Evolutionary conservation across 1,140 invertebrate species (phyloP).

Genomic region (Lepidostoma basale): DNA sequence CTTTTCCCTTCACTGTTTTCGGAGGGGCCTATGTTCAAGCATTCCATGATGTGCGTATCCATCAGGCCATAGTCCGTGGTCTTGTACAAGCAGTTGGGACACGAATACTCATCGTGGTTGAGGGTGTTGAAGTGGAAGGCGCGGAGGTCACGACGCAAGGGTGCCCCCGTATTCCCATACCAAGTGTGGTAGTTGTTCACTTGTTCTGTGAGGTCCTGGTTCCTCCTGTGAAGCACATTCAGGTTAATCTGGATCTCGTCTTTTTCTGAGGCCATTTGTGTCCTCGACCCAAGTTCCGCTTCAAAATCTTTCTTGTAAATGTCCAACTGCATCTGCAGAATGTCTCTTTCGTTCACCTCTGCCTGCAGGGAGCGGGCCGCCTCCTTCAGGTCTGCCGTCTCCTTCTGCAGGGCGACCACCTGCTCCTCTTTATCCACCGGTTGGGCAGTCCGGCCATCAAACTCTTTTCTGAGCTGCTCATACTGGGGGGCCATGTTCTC

Average conservation of each 20-base stretch:
- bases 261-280: slow-evolving; percentile 66
- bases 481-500: background rate
- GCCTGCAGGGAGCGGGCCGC: slow-evolving; percentile 45
- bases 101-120: no score
- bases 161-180: no score
- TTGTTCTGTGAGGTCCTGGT: slow-evolving; percentile 62
- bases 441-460: slow-evolving; percentile 51
- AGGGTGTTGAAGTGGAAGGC: no score
- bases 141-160: no score
- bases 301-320: slow-evolving; percentile 67
- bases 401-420: background rate
- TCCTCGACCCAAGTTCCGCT: slow-evolving; percentile 66
- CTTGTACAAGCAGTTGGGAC: no score
- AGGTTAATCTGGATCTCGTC: slow-evolving; percentile 62
- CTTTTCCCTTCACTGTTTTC: no score
- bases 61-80: no score
- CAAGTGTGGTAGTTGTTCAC: no score
- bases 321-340: slow-evolving; percentile 60
- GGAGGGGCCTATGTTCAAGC: no score
- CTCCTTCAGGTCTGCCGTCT: slow-evolving; percentile 24
- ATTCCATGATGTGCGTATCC: no score
- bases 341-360: slow-evolving; percentile 49
- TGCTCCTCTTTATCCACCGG: slow-evolving; percentile 48
- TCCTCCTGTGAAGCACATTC: slow-evolving; percentile 60
- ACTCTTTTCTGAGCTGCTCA: background rate